phyloP scores from a whole-genome alignment of 2,797 vertebrate species.

The Oreonectes daqikongensis region DNA sequence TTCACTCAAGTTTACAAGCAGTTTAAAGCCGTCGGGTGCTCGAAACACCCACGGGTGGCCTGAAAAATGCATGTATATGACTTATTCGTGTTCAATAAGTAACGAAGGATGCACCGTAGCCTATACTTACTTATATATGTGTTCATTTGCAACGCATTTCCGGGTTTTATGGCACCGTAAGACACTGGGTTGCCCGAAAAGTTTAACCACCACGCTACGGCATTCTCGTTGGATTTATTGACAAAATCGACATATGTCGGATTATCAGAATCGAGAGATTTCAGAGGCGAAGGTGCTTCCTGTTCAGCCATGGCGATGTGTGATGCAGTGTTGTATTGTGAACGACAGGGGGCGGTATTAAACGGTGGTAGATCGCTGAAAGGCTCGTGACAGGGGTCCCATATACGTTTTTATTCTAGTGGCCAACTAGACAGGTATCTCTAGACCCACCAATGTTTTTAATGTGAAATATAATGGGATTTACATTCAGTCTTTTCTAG shows the following conservation, averaged over 20 bases:
- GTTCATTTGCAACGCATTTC: conserved; percentile 36
- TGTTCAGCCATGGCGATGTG: conserved; percentile 41
- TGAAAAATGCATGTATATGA: conserved; percentile 1
- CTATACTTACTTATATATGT: conserved; percentile 57
- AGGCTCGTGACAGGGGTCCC: neutral
- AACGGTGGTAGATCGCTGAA: neutral
- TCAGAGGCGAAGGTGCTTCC: conserved; percentile 31
- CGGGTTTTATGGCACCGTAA: conserved; percentile 55
- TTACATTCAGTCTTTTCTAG: no score
- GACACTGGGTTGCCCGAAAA: conserved; percentile 56
- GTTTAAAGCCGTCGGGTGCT: conserved; percentile 45
- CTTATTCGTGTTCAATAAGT: neutral
- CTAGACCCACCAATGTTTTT: no score
- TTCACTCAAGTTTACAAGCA: conserved; percentile 48
- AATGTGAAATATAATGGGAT: no score
- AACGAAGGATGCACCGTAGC: neutral
- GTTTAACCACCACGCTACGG: conserved; percentile 56
- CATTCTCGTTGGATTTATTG: conserved; percentile 36
- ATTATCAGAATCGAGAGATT: conserved; percentile 52
- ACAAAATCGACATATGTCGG: conserved; percentile 49
- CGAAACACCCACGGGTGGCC: conserved; percentile 63
- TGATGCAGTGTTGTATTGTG: neutral
- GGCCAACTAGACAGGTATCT: no score
- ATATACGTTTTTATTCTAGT: no score
- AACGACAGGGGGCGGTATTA: conserved; percentile 45